Evolutionary conservation across 2,113 vertebrate genomes (phyloP), one percentile per base, ranked within the genome.

Genomic region (human (Homo sapiens)): DNA sequence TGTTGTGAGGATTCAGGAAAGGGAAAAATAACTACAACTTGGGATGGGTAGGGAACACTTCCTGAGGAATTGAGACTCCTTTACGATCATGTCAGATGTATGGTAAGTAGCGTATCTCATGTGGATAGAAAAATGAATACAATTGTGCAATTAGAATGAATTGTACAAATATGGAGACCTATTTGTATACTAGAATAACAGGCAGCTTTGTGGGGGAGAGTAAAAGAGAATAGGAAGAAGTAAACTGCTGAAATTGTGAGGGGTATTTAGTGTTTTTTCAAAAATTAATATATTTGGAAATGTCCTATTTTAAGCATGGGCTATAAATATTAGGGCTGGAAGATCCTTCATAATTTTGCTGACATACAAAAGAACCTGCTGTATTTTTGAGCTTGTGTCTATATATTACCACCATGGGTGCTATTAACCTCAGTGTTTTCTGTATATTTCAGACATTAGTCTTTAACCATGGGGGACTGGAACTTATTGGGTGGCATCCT

Each of bases 401-500:
- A n/a, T 38, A 40, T 8, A 61, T 90, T 57, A 73, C 16, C 30
- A 80, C 25, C 32, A 9, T 79, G 27, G 14, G 55, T 93, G n/a
- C 27, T 95, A 38, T 75, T 93, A 95, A 82, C 1, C 6, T 66
- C 4, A 6, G 16, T 90, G 10, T 84, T 93, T 52, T 92, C 59
- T 96, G 66, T 94, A 8, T 79, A 40, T 98, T 98, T 98, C 97
- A 99, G 98, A 94, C 86, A 98, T 98, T 98, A 99, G 95, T 98
- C 94, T 98, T 96, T 98, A 98, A 99, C 98, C 97, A 99, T 99
- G 99, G 99, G 99, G 88, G 99, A 99, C 84, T 99, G 99, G 99
- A 99, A 99, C 94, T 98, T 99, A 97, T 81, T 99, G 96, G 99
- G 99, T 85, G 99, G 99, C 92, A 99, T 99, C 98, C 99, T 99